Conservation (phyloP, 2,797 vertebrate species). For the Betta splendens region DNA sequence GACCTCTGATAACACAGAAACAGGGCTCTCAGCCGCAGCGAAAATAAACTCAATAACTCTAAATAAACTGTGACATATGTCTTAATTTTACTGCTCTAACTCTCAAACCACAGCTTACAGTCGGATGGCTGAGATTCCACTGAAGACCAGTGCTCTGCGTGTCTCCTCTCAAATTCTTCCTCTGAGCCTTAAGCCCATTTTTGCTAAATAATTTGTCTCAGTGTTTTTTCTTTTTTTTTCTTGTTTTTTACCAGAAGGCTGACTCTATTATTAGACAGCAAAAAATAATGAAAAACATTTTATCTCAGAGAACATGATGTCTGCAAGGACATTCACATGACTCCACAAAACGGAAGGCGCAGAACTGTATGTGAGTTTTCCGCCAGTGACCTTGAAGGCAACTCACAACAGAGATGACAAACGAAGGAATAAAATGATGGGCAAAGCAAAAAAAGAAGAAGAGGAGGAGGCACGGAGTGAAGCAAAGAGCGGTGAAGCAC, state of each 20-base stretch:
- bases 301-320: background rate
- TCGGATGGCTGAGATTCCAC: background rate
- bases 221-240: no score
- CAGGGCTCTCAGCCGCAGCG: no score
- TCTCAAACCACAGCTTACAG: background rate
- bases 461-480: background rate
- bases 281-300: background rate
- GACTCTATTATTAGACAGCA: background rate
- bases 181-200: constrained; percentile 7
- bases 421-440: background rate
- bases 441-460: background rate
- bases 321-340: background rate
- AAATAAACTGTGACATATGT: no score
- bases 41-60: no score
- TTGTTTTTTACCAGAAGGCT: background rate
- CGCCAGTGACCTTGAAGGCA: constrained; percentile 16
- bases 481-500: background rate
- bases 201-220: constrained; percentile 15
- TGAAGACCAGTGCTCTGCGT: background rate
- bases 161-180: constrained; percentile 1
- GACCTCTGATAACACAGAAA: no score
- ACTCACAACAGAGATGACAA: background rate
- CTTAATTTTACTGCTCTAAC: no score
- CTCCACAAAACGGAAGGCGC: background rate
- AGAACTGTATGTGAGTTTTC: background rate